Evolutionary conservation across 1,140 invertebrate genomes (phyloP), one percentile per base, ranked within the genome.

Genomic region (Coelopa frigida): DNA sequence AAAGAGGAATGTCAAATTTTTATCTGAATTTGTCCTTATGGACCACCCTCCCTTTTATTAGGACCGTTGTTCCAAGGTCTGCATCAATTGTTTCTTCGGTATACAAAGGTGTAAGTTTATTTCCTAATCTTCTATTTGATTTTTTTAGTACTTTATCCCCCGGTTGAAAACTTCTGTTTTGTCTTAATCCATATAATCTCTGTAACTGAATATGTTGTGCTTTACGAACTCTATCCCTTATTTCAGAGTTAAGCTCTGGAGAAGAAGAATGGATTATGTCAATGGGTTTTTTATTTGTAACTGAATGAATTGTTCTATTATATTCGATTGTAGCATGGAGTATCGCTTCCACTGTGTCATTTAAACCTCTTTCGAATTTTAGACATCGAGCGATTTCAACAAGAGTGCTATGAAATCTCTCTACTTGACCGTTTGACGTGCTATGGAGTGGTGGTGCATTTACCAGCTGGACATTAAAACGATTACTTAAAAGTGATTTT

Each of bases 11-110:
- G 32, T 31, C 29, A 43, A 11, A 31, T 18, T 24, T 15, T 14
- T 32, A 33, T 35, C n/a, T 44, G 21, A 44, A 22, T 23, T 44
- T 44, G 29, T 44, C 42, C 31, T 44, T 44, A 35, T 44, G 42
- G 42, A 33, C 42, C 31, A 42, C 40, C 40, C 40, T 42, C 40
- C 40, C 23, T 42, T 27, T 41, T 22, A 41, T 41, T n/a, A 41
- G 39, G 18, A 41, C 22, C 24, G 39, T 41, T 26, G 39, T 41
- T 12, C 40, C 40, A 14, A 42, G 11, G 17, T 42, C 40, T 5
- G 40, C 40, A 14, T 35, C 11, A 23, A 33, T 32, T 10, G 7
- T 21, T 33, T 32, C 29, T 20, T 33, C 18, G 11, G 17, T 22
- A 44, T 35, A 35, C 17, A 44, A 15, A 14, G 42, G 42, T 3